These are phyloP conservation scores for Alitta virens DNA, from an alignment of 2,888 invertebrate genomes.

Conservation along the genomic window DNA sequence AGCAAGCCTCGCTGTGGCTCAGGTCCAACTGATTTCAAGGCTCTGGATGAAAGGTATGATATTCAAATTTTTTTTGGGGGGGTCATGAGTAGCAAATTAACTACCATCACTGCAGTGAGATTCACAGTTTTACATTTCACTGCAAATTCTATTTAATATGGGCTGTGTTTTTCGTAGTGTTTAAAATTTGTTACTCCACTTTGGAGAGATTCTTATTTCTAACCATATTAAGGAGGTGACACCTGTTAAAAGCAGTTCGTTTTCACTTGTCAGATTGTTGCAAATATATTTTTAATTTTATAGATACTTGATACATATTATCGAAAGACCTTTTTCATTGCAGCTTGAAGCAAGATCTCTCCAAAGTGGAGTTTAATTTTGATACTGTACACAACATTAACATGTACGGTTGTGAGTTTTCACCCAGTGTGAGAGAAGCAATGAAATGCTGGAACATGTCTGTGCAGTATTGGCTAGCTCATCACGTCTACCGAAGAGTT, in stretches of 20 bases:
- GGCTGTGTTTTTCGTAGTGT: no score
- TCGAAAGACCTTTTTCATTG: no score
- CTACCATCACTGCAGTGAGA: no score
- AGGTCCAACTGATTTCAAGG: constrained; percentile 70
- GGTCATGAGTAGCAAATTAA: no score
- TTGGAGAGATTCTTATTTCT: no score
- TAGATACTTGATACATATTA: background rate
- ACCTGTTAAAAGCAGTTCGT: no score
- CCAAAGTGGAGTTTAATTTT: constrained; percentile 62
- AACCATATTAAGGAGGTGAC: no score
- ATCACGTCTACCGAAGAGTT: constrained; percentile 82
- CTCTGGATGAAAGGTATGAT: constrained; percentile 29
- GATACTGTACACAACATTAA: constrained; percentile 67
- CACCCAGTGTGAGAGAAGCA: constrained; percentile 78
- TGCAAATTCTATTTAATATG: no score
- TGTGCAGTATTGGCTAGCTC: constrained; percentile 94
- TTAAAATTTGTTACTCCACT: no score
- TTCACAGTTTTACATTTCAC: no score
- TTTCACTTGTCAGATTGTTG: no score
- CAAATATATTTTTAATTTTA: background rate
- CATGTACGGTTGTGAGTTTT: constrained; percentile 77
- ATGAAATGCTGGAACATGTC: constrained; percentile 95
- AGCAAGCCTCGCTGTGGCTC: constrained; percentile 72
- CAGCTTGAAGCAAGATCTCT: constrained; percentile 8
- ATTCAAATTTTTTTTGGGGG: no score